Base-by-base conservation (phyloP, 2,888 invertebrate species). In the Therioaphis trifolii region DNA sequence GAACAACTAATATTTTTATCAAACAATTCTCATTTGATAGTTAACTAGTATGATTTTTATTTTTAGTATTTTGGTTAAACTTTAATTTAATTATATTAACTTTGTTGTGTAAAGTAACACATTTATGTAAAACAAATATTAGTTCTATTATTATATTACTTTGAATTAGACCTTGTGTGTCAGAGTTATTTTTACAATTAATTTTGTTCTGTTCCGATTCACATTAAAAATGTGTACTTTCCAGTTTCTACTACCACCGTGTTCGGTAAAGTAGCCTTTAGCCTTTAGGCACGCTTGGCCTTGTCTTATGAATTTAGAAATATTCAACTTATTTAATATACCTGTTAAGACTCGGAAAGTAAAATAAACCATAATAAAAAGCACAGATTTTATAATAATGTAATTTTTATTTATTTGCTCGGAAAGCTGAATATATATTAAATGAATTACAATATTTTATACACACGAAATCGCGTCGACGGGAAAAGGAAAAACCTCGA, bases 1-100 rank as follows among this genome's bases (percentile, higher is more conserved):
- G 69, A 69, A 69, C 69, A 69, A 69, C 24, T 69, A 69, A 69
- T 69, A 43, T 69, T 69, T 69, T 63, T 63, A 63, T 63, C 63
- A 63, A 63, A 63, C 27, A 63, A 66, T 66, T 35, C 66, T 66
- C 66, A 35, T 66, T 2, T 66, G 66, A 66, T 66, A 66, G 18
- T 35, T 66, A 66, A 66, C 66, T 66, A 35, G 66, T 35, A 66
- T 66, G 35, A 66, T 66, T 66, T 66, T 66, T 35, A 66, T 66
- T 66, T 66, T 66, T 35, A 66, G 66, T 63, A n/a, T 35, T 66
- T 66, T 66, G n/a, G n/a, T n/a, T 46, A 66, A 66, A 35, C 66
- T n/a, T 66, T 66, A 66, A 66, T 66, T 66, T 66, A 66, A 66
- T 66, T 35, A 35, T 63, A 35, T 66, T 66, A 66, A 35, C n/a